phyloP scores from a whole-genome alignment of 2,797 vertebrate genomes.

The Orientallactaga sibirica region DNA sequence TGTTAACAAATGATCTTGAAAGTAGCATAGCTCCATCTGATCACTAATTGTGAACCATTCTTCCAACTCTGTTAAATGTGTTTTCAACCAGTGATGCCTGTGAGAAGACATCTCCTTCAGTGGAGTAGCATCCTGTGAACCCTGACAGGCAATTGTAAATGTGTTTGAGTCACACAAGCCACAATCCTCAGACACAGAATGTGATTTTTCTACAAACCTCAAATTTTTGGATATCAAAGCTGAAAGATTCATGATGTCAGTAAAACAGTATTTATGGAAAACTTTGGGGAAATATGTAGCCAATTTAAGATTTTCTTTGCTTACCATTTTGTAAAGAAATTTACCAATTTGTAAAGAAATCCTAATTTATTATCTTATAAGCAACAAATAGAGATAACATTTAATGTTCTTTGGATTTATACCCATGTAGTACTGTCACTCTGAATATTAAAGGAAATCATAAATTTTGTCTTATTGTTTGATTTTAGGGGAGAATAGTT shows the following conservation, averaged over 20 bases:
- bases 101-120: not conserved
- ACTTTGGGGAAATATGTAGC: not conserved
- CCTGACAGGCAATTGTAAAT: not conserved
- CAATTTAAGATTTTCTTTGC: constrained; percentile 11
- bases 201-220: not conserved
- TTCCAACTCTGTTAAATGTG: not conserved
- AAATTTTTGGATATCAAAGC: not conserved
- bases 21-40: not conserved
- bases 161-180: not conserved
- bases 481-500: not conserved
- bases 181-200: not conserved
- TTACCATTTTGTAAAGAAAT: no score
- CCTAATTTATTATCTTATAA: not conserved
- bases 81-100: not conserved
- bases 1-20: not conserved
- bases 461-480: not conserved
- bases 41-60: not conserved
- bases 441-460: not conserved
- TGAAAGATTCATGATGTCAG: not conserved
- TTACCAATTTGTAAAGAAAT: constrained; percentile 2
- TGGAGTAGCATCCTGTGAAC: not conserved
- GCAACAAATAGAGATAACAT: not conserved
- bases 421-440: not conserved
- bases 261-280: not conserved
- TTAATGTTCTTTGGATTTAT: not conserved